Evolutionary conservation across 2,797 vertebrate species (phyloP).

Genomic region (Chelon auratus): DNA sequence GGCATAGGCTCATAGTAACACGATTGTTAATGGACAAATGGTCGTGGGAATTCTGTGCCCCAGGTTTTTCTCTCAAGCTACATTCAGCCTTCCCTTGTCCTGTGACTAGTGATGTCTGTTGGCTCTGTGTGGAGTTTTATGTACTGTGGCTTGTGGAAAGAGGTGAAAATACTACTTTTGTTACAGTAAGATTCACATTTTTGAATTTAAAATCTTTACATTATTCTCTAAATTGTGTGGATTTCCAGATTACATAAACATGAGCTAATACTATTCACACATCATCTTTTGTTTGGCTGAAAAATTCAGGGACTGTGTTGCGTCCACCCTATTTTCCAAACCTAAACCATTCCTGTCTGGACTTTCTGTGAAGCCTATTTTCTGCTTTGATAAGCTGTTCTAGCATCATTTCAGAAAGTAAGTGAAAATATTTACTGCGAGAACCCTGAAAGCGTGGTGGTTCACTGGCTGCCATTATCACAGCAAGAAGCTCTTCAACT

Average conservation of each 20-base stretch:
- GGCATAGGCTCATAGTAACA: not conserved
- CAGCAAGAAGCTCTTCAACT: not conserved
- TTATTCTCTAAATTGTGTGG: no score
- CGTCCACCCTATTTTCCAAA: no score
- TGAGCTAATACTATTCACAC: no score
- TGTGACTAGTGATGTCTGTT: not conserved
- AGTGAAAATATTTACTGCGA: no score
- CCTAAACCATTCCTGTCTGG: no score
- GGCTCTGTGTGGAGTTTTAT: not conserved
- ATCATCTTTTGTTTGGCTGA: no score
- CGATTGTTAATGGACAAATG: not conserved
- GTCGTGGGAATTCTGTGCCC: not conserved
- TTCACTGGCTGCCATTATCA: not conserved
- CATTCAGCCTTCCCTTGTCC: not conserved
- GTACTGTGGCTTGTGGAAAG: not conserved
- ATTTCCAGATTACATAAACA: no score
- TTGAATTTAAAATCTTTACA: no score
- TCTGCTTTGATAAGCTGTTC: not conserved
- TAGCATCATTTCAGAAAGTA: no score
- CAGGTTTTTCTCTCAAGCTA: not conserved
- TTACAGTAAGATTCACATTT: no score
- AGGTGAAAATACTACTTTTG: not conserved
- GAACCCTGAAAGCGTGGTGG: no score
- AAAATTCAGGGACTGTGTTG: no score
- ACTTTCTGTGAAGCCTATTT: not conserved